A percentile compares a stretch with the other conserved stretches of the same genome.
Evolutionary conservation across 2,797 vertebrate genomes (phyloP).

Genomic region (Tauraco hartlaubi): DNA sequence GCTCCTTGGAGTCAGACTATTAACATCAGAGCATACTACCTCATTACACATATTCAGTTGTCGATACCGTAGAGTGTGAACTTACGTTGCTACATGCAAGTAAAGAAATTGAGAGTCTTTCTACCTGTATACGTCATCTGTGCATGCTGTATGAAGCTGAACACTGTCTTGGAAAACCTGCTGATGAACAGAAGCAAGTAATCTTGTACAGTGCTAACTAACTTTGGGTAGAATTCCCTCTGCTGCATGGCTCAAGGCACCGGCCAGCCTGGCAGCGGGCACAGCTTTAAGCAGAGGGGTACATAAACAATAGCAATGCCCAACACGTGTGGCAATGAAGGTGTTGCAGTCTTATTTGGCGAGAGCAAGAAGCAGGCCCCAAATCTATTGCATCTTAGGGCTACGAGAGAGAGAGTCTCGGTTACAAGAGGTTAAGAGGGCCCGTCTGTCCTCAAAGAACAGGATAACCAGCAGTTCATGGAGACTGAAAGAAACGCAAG

Average conservation of each 20-base stretch:
- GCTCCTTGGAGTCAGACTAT: background rate
- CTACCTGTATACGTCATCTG: background rate
- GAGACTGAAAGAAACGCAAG: background rate
- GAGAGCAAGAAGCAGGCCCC: background rate
- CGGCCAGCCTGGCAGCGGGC: background rate
- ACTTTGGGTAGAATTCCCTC: background rate
- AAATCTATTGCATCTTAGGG: background rate
- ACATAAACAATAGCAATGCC: background rate
- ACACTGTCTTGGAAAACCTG: background rate
- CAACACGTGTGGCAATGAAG: background rate
- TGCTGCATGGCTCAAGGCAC: background rate
- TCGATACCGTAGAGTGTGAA: background rate
- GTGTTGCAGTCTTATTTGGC: rapidly evolving
- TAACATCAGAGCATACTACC: background rate
- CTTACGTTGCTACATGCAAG: background rate
- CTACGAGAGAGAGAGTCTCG: background rate
- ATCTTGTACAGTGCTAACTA: background rate
- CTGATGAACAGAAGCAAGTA: background rate
- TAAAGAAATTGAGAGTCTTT: background rate
- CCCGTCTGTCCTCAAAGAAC: background rate
- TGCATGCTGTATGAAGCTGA: background rate
- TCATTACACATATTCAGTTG: background rate
- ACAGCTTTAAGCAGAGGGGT: background rate
- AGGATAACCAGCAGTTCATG: background rate
- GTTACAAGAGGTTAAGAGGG: conserved; percentile 32